These are phyloP conservation scores for Anoplophora glabripennis DNA, from an alignment of 1,140 invertebrate species.

Conservation along the genomic window DNA sequence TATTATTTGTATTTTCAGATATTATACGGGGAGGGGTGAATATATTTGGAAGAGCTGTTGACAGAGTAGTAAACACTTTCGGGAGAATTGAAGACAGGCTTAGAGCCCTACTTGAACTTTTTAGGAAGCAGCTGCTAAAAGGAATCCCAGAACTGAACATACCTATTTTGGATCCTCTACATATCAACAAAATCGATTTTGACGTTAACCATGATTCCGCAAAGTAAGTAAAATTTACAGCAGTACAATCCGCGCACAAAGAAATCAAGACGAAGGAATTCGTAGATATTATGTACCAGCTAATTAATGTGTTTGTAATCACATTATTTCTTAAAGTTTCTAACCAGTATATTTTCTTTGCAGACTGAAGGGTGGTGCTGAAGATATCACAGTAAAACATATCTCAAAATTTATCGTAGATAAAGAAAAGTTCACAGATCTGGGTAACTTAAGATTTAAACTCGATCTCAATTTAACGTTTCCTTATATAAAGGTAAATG, in stretches of 20 bases:
- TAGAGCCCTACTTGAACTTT: slow-evolving; percentile 42
- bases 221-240: slow-evolving; percentile 38
- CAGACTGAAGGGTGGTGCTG: slow-evolving; percentile 41
- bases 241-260: no score
- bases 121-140: slow-evolving; percentile 38
- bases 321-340: no score
- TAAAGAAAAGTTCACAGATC: slow-evolving; percentile 36
- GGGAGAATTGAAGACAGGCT: slow-evolving; percentile 40
- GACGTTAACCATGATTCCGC: slow-evolving; percentile 44
- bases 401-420: slow-evolving; percentile 45
- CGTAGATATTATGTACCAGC: no score
- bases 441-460: slow-evolving; percentile 36
- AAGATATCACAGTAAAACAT: slow-evolving; percentile 41
- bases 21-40: slow-evolving; percentile 42
- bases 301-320: no score
- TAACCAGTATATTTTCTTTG: slow-evolving; percentile 11
- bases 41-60: slow-evolving; percentile 35
- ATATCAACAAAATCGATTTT: slow-evolving; percentile 43
- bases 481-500: slow-evolving; percentile 37
- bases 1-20: no score
- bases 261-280: no score
- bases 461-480: slow-evolving; percentile 44
- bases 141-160: slow-evolving; percentile 47
- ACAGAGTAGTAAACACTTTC: slow-evolving; percentile 42
- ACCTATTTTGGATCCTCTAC: slow-evolving; percentile 44